Evolutionary conservation across 2,113 vertebrate genomes (phyloP), one percentile per base, ranked within the genome.

Genomic region (Atherinomorus stipes): DNA sequence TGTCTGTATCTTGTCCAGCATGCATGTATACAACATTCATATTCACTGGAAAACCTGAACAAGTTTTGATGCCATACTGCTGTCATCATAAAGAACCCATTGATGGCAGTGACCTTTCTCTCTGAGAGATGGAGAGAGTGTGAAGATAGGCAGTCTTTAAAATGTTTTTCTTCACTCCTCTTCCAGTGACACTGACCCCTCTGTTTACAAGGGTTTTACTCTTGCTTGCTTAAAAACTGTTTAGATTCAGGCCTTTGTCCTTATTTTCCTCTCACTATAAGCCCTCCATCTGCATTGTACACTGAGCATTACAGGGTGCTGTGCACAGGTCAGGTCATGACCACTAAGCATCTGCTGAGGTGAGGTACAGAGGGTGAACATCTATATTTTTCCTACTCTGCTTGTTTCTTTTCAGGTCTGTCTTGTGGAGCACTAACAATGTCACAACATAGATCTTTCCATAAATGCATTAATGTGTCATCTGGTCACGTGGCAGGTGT

Each of bases 91-190:
- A 90, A 92, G 83, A 80, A 77, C 51, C 77, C 83, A 83, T 77
- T 89, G 86, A 88, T 86, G 80, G 84, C 73, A 47, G 81, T 80
- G 83, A 85, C 76, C 83, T 77, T 73, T 82, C 59, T 85, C 77
- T 49, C 69, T 54, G 59, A 59, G 40, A 77, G 72, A 82, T 37
- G 76, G 47, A 61, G 74, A 49, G 56, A 54, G 7, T 52, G 62
- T 71, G 60, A 69, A 85, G 74, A 40, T 67, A 81, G 72, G 61
- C 47, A 7, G 60, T 68, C 22, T 31, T 76, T 85, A 22, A 86
- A 82, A 85, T 74, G 60, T 63, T 68, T 82, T 68, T 87, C 66
- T 84, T 62, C 64, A 69, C 73, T 76, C 37, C 23, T 13, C 6
- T 42, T 15, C 15, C 42, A 45, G 44, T 21, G 45, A 31, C 61